Base-by-base conservation (phyloP, 2,797 vertebrate species). In the Borostomias antarcticus region DNA sequence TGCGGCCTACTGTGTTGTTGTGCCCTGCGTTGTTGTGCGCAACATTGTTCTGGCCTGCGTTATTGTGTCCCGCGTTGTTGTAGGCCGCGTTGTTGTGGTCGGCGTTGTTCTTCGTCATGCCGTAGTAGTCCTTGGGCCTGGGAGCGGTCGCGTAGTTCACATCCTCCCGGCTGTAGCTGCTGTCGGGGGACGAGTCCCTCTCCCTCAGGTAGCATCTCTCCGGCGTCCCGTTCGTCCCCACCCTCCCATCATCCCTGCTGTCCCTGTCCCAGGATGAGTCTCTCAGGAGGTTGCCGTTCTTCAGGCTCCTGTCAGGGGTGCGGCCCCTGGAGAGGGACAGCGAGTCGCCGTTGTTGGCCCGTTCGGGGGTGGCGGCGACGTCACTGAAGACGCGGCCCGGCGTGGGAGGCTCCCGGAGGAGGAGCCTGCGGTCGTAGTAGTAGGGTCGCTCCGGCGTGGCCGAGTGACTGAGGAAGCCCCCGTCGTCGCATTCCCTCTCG, bases 201-300 rank as follows among this genome's bases (percentile, higher is more conserved):
- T 90, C 87, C 48, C 45, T 58, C 72, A 79, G 60, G 78, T 82
- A 86, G 43, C 67, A 84, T 73, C 91, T 89, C 66, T 91, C 89
- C 0, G 86, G 83, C 4, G 91, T 90, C 58, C 88, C 88, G 5
- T 90, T 92, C 68, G 61, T 64, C 57, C n/a, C 48, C 65, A 68
- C 81, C 21, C 71, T 62, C 58, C 93, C 91, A 64, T n/a, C n/a
- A n/a, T 82, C 86, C 74, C 84, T 89, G 53, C 87, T 89, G 47
- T 95, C 93, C 54, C 87, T 89, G 48, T 95, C 93, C 0, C 92
- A 90, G 0, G 96, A 97, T 66, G 91, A 89, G 82, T 97, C 94
- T 73, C 93, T 89, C 73, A 85, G 76, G 75, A 89, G 69, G 77
- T 86, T 89, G 77, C 84, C 89, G 82, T 93, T 84, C 87, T 95